Conservation (phyloP, 2,888 invertebrate species). For the Noctua janthe region DNA sequence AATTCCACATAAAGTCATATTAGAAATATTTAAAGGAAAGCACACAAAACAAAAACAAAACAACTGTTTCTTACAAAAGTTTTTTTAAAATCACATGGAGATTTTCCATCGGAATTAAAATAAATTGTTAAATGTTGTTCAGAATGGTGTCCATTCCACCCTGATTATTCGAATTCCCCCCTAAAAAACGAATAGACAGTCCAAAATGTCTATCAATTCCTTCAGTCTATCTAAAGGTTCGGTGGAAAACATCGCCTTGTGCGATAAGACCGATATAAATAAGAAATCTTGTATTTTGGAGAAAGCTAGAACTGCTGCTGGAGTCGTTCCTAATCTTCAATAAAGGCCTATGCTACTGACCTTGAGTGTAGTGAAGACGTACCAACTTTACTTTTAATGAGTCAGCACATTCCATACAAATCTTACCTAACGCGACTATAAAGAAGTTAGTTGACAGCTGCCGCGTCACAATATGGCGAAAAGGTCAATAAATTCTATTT, state of each 20-base stretch:
- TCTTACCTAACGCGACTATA: constrained; percentile 44
- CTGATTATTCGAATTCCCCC: too few relatives aligned
- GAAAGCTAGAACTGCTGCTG: constrained; percentile 23
- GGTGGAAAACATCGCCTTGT: neutral
- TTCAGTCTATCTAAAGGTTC: neutral
- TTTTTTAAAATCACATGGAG: too few relatives aligned
- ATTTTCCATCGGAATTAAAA: too few relatives aligned
- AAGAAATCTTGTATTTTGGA: neutral
- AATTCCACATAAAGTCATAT: constrained; percentile 91
- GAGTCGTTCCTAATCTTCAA: constrained; percentile 6
- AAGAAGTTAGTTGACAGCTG: constrained; percentile 47
- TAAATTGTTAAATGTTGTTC: too few relatives aligned
- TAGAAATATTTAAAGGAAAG: constrained; percentile 86
- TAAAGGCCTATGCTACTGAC: constrained; percentile 44
- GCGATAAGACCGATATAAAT: neutral
- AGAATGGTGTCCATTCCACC: too few relatives aligned
- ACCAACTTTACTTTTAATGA: constrained; percentile 32
- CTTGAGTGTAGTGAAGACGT: constrained; percentile 35
- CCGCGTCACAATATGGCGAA: constrained; percentile 37
- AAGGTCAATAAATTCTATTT: constrained; percentile 44
- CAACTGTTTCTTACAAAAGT: too few relatives aligned
- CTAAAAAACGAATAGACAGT: too few relatives aligned
- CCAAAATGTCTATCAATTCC: too few relatives aligned
- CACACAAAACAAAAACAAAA: too few relatives aligned
- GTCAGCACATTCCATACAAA: constrained; percentile 51